Conservation (phyloP, 2,888 invertebrate genomes). For the Chromoteleia sp. region DNA sequence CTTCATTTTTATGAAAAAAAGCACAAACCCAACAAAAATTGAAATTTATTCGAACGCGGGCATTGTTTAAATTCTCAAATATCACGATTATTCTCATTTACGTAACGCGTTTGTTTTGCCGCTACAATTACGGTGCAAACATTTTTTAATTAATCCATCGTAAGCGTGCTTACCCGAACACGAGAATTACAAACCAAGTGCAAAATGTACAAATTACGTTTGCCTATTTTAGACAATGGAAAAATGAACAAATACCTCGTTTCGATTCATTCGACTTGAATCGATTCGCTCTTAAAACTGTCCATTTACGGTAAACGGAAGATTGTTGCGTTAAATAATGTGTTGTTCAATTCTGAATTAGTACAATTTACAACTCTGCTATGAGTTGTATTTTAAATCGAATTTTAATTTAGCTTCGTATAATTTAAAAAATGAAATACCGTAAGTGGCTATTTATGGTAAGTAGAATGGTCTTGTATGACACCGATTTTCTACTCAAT, state of each 20-base stretch:
- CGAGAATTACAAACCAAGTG: conserved; percentile 17
- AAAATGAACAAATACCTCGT: background rate
- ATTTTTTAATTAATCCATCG: conserved; percentile 48
- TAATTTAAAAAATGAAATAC: too few relatives aligned
- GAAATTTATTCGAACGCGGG: conserved; percentile 42
- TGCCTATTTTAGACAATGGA: background rate
- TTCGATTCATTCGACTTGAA: background rate
- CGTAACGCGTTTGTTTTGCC: conserved; percentile 5
- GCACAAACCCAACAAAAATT: conserved; percentile 27
- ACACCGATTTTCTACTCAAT: too few relatives aligned
- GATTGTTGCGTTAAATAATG: too few relatives aligned
- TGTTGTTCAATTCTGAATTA: too few relatives aligned
- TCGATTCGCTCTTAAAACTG: too few relatives aligned
- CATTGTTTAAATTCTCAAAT: conserved; percentile 25
- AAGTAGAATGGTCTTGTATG: too few relatives aligned
- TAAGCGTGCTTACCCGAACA: background rate
- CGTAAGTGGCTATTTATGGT: too few relatives aligned
- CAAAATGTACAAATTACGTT: conserved; percentile 7
- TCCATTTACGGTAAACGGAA: too few relatives aligned
- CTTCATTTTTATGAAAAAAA: conserved; percentile 21
- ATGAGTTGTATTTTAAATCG: too few relatives aligned
- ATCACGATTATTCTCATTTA: conserved; percentile 33
- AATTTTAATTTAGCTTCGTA: too few relatives aligned
- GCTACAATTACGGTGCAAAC: conserved; percentile 21
- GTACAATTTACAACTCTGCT: too few relatives aligned